A percentile compares a stretch with the other conserved stretches of the same genome.
Conservation (phyloP, 1,140 invertebrate species). For the Phocides pigmalion region DNA sequence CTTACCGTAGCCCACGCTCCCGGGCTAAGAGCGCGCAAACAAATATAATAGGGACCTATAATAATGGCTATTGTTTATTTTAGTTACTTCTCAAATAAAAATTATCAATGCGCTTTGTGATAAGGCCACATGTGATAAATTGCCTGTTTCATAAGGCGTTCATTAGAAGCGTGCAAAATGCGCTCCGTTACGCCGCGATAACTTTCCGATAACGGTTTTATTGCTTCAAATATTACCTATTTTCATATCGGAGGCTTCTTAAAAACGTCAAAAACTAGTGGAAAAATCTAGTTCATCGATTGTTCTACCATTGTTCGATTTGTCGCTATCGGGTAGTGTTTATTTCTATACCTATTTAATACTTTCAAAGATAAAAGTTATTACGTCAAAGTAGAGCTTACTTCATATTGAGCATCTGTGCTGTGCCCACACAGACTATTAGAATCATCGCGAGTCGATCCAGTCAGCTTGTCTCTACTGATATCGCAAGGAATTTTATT, state of each 20-base stretch:
- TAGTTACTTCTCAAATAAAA: constrained; percentile 73
- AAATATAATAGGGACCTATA: constrained; percentile 12
- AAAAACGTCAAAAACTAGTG: constrained; percentile 41
- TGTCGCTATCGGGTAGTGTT: constrained; percentile 4
- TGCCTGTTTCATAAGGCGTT: constrained; percentile 82
- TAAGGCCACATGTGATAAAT: constrained; percentile 80
- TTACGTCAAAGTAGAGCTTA: constrained; percentile 47
- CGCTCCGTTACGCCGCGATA: constrained; percentile 79
- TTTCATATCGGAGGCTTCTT: constrained; percentile 60
- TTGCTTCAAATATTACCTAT: constrained; percentile 78
- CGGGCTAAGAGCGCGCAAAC: background rate
- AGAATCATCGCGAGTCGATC: constrained; percentile 48
- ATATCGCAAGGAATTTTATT: constrained; percentile 11
- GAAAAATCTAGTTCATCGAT: constrained; percentile 38
- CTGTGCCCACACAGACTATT: constrained; percentile 34
- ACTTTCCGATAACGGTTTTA: constrained; percentile 77
- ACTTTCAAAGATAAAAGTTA: constrained; percentile 6
- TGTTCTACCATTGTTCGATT: constrained; percentile 17
- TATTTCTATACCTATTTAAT: background rate
- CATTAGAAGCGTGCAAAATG: constrained; percentile 81
- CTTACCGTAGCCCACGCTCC: background rate
- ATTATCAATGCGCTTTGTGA: constrained; percentile 76
- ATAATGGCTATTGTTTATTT: constrained; percentile 68
- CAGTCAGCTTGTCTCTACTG: constrained; percentile 38
- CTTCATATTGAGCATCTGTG: constrained; percentile 31